Evolutionary conservation across 2,113 vertebrate genomes (phyloP).

Genomic region (Geococcyx californianus): DNA sequence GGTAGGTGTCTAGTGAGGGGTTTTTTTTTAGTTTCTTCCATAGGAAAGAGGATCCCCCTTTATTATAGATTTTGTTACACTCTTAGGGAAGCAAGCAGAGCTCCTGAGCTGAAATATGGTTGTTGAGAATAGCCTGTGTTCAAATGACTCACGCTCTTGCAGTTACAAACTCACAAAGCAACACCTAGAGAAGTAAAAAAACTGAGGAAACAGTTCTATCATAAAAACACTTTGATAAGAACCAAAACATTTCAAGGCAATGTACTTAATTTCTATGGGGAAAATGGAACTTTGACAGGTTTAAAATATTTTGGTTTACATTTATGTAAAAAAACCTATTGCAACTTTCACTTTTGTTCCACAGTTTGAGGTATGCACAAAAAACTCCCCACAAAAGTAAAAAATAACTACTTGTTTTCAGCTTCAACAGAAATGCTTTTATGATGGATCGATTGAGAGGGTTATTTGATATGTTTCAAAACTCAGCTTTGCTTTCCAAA

Average conservation of each 20-base stretch:
- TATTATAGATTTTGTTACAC: not conserved
- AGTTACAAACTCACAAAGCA: not conserved
- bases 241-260: not conserved
- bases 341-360: not conserved
- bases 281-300: not conserved
- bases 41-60: not conserved
- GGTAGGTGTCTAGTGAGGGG: not conserved
- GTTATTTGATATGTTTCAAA: not conserved
- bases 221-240: not conserved
- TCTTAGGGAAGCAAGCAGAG: not conserved
- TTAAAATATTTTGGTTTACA: not conserved
- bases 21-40: not conserved
- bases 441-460: not conserved
- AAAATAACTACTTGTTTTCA: not conserved
- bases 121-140: not conserved
- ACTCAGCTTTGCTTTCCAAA: not conserved
- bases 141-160: not conserved
- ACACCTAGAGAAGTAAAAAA: not conserved
- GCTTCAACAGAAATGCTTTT: not conserved
- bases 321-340: not conserved
- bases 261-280: not conserved
- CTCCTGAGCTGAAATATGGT: not conserved
- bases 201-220: not conserved
- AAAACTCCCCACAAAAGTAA: not conserved
- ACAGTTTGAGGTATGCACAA: not conserved